Base-by-base conservation (phyloP, 2,797 vertebrate species). In the Paratrypauchen microcephalus region DNA sequence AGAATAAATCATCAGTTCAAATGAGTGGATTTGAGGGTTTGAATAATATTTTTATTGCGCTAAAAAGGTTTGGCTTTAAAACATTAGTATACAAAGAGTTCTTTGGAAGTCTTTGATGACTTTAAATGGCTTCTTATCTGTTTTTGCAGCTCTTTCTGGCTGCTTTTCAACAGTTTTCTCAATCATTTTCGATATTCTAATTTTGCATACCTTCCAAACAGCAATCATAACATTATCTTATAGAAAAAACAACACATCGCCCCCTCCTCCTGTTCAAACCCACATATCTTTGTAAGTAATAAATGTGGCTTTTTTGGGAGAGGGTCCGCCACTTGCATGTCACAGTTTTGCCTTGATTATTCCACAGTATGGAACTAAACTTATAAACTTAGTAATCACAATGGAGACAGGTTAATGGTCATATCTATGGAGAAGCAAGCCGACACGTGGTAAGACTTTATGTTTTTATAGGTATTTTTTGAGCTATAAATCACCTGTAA, bases 231-330 rank as follows among this genome's bases (percentile, higher is more conserved):
- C 6, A 15, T 28, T 28, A 28, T 28, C 13, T 21, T 16, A 24
- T 12, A 24, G 18, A 59, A 16, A 59, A 16, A 32, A 32, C 28
- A 30, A 59, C n/a, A 36, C 32, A 9, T 32, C 16, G 2, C 57
- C 16, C 13, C 39, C 28, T 28, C 28, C 28, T 28, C 9, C 4
- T 58, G 69, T 72, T 50, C 60, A 47, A 70, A 45, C 73, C 58
- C 39, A 69, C 61, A 36, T 30, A 36, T 77, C 65, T 70, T 47
- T 7, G 6, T 32, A 32, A 32, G 32, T 32, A 32, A 32, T 7
- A 6, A 32, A 32, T 32, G 1, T 36, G 30, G 7, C 30, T 32
- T 6, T 32, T 32, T 32, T 7, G 6, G 30, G 7, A 32, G 28
- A 30, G 28, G 28, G 28, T 30, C 28, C 28, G 3, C 28, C 7